Conservation (phyloP, 2,888 invertebrate genomes). For the Hipparchia semele region DNA sequence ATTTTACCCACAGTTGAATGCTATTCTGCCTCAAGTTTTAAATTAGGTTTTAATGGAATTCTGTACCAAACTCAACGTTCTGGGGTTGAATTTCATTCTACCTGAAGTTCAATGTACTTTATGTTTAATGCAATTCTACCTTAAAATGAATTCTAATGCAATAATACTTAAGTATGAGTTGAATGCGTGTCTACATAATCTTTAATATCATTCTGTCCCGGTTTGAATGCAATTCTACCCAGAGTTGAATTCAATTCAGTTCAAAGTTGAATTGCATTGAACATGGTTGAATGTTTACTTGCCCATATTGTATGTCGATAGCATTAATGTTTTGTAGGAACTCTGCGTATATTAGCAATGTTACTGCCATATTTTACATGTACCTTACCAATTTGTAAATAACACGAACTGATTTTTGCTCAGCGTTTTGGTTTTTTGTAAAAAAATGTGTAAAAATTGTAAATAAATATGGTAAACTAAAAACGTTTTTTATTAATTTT, state of each 20-base stretch:
- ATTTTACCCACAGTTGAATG: background rate
- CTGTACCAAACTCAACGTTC: too few relatives aligned
- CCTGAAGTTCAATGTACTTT: background rate
- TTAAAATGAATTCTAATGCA: background rate
- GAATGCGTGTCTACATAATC: background rate
- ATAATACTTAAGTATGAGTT: background rate
- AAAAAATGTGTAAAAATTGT: conserved; percentile 50
- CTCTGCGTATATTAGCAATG: conserved; percentile 42
- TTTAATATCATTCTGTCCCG: background rate
- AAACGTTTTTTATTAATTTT: conserved; percentile 15
- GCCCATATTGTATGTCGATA: conserved; percentile 18
- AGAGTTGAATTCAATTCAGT: conserved; percentile 4
- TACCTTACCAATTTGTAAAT: conserved; percentile 45
- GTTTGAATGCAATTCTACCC: background rate
- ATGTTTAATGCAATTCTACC: conserved; percentile 6
- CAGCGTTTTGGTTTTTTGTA: conserved; percentile 49
- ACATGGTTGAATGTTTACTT: background rate
- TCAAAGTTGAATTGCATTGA: background rate
- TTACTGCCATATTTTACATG: conserved; percentile 47
- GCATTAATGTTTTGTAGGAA: conserved; percentile 41
- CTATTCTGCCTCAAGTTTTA: background rate
- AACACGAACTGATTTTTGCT: conserved; percentile 42
- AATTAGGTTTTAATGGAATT: background rate
- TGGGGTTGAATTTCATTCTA: too few relatives aligned
- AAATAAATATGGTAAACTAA: conserved; percentile 50